Percentiles rank a stretch among this genome's conserved stretches.
Evolutionary conservation across 2,797 vertebrate species (phyloP).

Genomic region (Argya squamiceps): DNA sequence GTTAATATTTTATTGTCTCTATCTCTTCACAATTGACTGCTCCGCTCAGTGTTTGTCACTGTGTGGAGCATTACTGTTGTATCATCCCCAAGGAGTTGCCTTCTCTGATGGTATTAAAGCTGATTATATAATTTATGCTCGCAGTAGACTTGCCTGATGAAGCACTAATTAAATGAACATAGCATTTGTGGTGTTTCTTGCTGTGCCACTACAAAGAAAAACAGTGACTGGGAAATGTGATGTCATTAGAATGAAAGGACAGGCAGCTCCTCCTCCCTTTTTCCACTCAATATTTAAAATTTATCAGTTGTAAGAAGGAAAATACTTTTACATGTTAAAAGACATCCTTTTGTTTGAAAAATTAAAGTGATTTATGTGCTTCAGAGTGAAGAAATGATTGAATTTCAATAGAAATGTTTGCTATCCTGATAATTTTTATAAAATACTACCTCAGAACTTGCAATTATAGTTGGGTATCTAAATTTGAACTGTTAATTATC

Average conservation of each 20-base stretch:
- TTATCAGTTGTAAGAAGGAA: background rate
- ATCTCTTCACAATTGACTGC: background rate
- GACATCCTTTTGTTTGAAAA: background rate
- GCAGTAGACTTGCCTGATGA: background rate
- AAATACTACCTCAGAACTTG: slow-evolving; percentile 15
- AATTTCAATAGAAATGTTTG: slow-evolving; percentile 27
- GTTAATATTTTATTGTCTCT: background rate
- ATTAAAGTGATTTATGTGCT: background rate
- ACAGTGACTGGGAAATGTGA: background rate
- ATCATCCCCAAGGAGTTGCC: background rate
- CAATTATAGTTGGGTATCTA: slow-evolving; percentile 42
- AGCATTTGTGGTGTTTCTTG: background rate
- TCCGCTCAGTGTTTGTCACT: background rate
- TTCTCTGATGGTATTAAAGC: background rate
- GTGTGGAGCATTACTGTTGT: background rate
- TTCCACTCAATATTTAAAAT: background rate
- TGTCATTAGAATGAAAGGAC: background rate
- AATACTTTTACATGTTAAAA: slow-evolving; percentile 11
- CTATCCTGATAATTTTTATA: slow-evolving; percentile 15
- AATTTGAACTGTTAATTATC: slow-evolving; percentile 62
- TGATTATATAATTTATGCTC: background rate
- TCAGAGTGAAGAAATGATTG: background rate
- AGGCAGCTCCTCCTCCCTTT: background rate
- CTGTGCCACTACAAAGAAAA: background rate
- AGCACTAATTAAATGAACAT: background rate